Base-by-base conservation (phyloP, 2,797 vertebrate species). In the Hemitrygon akajei region DNA sequence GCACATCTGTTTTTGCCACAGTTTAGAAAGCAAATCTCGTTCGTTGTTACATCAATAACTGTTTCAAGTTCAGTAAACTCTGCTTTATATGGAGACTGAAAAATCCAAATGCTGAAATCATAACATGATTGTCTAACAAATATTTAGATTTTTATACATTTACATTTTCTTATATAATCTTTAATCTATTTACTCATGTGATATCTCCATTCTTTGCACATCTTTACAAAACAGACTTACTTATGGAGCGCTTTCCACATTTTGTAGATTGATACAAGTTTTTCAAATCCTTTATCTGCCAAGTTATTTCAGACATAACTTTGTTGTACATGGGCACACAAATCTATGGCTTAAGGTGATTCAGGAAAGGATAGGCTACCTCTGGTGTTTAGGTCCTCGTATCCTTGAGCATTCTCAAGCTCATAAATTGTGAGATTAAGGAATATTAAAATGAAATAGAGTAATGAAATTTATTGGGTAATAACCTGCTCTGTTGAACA, bases 321-420 rank as follows among this genome's bases (percentile, higher is more conserved):
- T 47, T 47, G 47, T 47, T 47, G 47, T 47, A 3, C 47, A 47
- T 47, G 47, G 47, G 47, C 47, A 47, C 47, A 47, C 47, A 47
- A 47, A 47, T 47, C 47, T 47, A 47, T 47, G 4, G 47, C 2
- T 47, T 47, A 47, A 47, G 47, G 47, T 47, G 47, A 47, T 47
- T 3, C 4, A 3, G 47, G 47, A 47, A 47, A 47, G 47, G 47
- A 47, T 47, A 47, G 47, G 47, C 47, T 47, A 47, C 47, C 47
- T 47, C 47, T 47, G 47, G 47, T 47, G 47, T 1, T 47, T 47
- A 47, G 47, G 47, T 47, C 47, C 3, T 96, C 97, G 94, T 96
- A 96, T 27, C 98, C 98, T 95, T 97, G 98, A 96, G 98, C 98
- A 94, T 98, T 98, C 95, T 98, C 98, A 93, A 97, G 96, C 95